Evolutionary conservation across 2,888 invertebrate genomes (phyloP).

Genomic region (Luffia ferchaultella): DNA sequence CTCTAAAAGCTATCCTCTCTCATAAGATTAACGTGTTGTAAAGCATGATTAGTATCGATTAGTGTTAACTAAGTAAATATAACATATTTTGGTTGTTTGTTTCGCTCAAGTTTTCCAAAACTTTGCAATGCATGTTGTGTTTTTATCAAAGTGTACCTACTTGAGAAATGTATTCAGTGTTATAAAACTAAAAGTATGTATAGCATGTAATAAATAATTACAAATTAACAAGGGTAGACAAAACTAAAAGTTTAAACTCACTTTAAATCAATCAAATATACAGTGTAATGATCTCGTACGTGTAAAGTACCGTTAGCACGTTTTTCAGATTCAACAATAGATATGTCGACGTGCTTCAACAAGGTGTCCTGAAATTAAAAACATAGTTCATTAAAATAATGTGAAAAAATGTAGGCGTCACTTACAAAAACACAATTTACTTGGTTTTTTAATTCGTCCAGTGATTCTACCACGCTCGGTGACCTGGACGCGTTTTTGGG

Average conservation of each 20-base stretch:
- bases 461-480: conserved; percentile 34
- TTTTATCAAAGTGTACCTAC: too few species aligned
- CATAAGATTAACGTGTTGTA: too few species aligned
- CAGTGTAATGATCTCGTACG: conserved; percentile 79
- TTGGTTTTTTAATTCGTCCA: conserved; percentile 46
- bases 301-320: conserved; percentile 78
- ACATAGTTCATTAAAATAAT: neutral
- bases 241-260: conserved; percentile 37
- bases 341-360: conserved; percentile 76
- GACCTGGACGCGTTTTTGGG: conserved; percentile 37
- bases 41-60: too few species aligned
- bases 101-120: too few species aligned
- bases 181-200: too few species aligned
- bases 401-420: neutral
- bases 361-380: conserved; percentile 67
- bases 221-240: neutral
- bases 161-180: too few species aligned
- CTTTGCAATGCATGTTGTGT: too few species aligned
- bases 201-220: neutral
- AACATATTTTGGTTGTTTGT: too few species aligned
- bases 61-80: too few species aligned
- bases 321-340: conserved; percentile 80
- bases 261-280: conserved; percentile 82
- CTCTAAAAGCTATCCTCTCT: too few species aligned
- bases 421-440: conserved; percentile 19